Evolutionary conservation across 2,888 invertebrate genomes (phyloP).

Genomic region (Caenorhabditis uteleia): DNA sequence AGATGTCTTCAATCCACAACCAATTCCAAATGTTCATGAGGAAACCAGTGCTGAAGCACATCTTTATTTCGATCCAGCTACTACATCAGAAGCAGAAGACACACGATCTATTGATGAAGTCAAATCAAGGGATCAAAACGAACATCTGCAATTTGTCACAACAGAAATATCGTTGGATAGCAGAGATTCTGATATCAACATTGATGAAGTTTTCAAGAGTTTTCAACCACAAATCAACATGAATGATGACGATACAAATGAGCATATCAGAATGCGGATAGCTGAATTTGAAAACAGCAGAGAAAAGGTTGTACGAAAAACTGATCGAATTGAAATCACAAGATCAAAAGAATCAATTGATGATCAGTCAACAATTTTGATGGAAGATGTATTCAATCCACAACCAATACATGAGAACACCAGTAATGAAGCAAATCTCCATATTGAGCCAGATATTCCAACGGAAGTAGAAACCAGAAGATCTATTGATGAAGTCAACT

Average conservation of each 20-base stretch:
- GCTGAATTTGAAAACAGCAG: background rate
- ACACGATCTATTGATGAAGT: no score
- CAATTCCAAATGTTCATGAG: background rate
- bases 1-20: background rate
- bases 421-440: no score
- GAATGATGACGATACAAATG: background rate
- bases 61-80: background rate
- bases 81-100: no score
- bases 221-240: background rate
- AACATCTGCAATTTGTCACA: background rate
- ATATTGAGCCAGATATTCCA: no score
- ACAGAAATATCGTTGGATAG: background rate
- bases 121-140: no score
- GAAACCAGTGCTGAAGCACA: background rate
- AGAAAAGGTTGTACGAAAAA: background rate
- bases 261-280: background rate
- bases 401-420: no score
- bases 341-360: background rate
- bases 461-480: no score
- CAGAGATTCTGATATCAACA: background rate
- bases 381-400: background rate
- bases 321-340: background rate
- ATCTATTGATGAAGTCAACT: no score
- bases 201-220: slow-evolving; percentile 4
- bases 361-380: background rate